Evolutionary conservation across 2,888 invertebrate species (phyloP).

Genomic region (Pedicia rivosa): DNA sequence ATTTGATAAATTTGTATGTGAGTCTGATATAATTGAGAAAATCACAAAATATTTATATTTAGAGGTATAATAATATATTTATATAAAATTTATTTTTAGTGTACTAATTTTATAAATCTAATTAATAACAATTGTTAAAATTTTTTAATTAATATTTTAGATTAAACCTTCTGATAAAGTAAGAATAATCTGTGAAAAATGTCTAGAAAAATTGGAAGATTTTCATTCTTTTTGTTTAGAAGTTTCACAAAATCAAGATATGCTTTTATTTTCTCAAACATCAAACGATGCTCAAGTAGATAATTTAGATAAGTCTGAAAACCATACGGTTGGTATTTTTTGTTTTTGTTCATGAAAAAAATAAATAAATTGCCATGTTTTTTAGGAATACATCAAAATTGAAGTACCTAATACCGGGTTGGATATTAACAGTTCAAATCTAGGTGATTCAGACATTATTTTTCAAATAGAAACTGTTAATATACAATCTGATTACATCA

Average conservation of each 20-base stretch:
- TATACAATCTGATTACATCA: no score
- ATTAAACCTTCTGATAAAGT: not conserved
- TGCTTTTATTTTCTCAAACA: slow-evolving; percentile 3
- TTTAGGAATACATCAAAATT: not conserved
- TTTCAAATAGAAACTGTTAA: no score
- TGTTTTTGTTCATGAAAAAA: not conserved
- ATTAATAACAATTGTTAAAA: no score
- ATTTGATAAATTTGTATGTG: no score
- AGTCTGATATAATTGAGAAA: slow-evolving; percentile 9
- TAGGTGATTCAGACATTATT: no score
- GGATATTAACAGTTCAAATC: no score
- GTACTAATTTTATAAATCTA: not conserved
- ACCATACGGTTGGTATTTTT: not conserved
- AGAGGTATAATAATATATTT: slow-evolving; percentile 7
- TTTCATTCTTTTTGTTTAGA: slow-evolving; percentile 9
- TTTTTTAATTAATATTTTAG: no score
- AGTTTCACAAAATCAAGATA: slow-evolving; percentile 10
- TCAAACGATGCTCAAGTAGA: not conserved
- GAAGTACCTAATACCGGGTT: no score
- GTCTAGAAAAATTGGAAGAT: slow-evolving; percentile 10
- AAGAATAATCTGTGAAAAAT: slow-evolving; percentile 10
- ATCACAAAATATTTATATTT: slow-evolving; percentile 11
- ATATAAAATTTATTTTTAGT: not conserved
- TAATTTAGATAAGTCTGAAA: not conserved
- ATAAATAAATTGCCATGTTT: not conserved